Evolutionary conservation across 2,888 invertebrate genomes (phyloP).

Genomic region (Megastigmus dorsalis): DNA sequence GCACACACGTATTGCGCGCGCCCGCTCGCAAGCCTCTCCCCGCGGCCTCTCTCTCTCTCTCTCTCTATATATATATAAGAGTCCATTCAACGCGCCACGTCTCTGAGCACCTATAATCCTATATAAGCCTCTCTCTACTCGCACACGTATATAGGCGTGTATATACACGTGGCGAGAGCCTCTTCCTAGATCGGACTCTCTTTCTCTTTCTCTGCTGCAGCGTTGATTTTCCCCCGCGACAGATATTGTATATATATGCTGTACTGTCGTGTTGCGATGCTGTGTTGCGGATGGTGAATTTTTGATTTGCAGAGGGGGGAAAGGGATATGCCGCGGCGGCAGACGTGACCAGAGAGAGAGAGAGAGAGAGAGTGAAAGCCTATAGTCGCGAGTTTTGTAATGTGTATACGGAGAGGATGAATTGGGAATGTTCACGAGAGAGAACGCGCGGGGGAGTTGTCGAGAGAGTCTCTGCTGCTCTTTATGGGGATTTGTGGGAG

Average conservation of each 20-base stretch:
- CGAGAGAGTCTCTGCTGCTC: no score
- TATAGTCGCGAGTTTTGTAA: neutral
- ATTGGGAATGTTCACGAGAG: no score
- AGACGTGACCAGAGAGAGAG: neutral
- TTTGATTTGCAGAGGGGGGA: slow-evolving; percentile 4
- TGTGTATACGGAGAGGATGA: no score
- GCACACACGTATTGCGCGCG: neutral
- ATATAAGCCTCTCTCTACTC: neutral
- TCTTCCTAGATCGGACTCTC: neutral
- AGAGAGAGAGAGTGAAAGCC: slow-evolving; percentile 11
- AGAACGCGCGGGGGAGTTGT: no score
- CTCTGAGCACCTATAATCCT: no score
- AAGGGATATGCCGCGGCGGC: neutral
- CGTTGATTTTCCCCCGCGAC: no score
- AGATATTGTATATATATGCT: neutral
- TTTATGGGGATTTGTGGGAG: no score
- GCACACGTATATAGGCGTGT: neutral
- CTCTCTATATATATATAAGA: neutral
- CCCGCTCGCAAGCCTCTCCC: neutral
- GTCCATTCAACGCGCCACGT: no score
- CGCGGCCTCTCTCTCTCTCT: neutral
- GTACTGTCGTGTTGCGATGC: no score
- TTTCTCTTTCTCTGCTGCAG: no score
- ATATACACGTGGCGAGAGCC: neutral
- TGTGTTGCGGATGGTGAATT: slow-evolving; percentile 14